Conservation (phyloP, 2,888 invertebrate genomes). For the Ochlodes sylvanus region DNA sequence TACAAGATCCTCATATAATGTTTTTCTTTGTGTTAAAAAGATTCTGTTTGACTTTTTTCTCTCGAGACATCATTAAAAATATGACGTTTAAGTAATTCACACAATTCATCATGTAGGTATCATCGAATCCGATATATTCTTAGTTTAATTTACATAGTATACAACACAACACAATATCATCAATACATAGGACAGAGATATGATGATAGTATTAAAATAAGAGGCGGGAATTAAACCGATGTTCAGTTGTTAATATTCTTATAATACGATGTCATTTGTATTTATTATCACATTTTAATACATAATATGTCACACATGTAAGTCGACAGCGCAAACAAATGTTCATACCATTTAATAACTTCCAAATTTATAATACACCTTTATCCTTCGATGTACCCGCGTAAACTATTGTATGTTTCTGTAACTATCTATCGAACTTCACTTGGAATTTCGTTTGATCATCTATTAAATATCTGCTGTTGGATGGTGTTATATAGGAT, state of each 20-base stretch:
- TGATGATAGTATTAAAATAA: constrained; percentile 57
- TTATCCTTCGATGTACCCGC: neutral
- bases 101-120: constrained; percentile 12
- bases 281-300: constrained; percentile 57
- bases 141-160: neutral
- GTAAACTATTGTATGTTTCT: neutral
- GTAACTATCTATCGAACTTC: no score
- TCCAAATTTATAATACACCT: neutral
- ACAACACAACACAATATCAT: constrained; percentile 4
- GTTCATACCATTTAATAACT: constrained; percentile 18
- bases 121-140: constrained; percentile 9
- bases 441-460: no score
- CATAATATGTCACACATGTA: constrained; percentile 46
- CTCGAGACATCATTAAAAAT: no score
- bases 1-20: no score
- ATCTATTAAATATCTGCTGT: no score
- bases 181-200: constrained; percentile 59
- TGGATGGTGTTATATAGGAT: no score
- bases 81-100: no score
- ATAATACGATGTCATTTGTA: constrained; percentile 55
- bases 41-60: no score
- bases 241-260: constrained; percentile 52
- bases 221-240: constrained; percentile 64
- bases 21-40: no score
- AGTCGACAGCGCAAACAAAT: constrained; percentile 48